Evolutionary conservation across 2,113 vertebrate species (phyloP), one percentile per base, ranked within the genome.

Genomic region (Cynocephalus volans): DNA sequence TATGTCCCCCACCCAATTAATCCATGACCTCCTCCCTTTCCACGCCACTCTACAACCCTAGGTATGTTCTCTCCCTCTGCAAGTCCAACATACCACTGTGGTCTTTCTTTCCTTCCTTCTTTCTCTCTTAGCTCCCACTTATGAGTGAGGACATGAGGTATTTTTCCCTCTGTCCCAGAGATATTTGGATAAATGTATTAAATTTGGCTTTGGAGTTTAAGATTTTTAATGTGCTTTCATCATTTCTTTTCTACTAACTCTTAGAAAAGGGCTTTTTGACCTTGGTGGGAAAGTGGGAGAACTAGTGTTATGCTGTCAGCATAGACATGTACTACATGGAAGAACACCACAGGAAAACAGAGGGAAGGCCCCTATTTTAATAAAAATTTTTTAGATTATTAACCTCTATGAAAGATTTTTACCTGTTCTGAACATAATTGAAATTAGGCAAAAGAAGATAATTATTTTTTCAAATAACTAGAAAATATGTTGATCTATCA

Each of bases 241-340:
- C 24, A 56, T 5, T 70, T 24, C 14, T 73, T 93, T 50, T 76
- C 50, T 41, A 85, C 13, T 50, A 75, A 70, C 33, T 72, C 50
- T 93, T 92, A 89, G 45, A 95, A 52, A 97, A 93, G 69, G 62
- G 13, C 79, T 85, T 93, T 75, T 72, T 70, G 17, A 33, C 33
- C 64, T 76, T 86, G 24, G 11, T 70, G 21, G 52, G 56, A 75
- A 80, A 84, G 67, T 54, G 17, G 15, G 24, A 15, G 17, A 52
- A 21, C 45, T 15, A 14, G 13, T 45, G 26, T 23, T 64, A 60
- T 21, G 12, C 19, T 67, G 28, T 45, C 26, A 58, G 13, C 19
- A 33, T 15, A 77, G 52, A 26, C 64, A 85, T 2, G 58, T 9
- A 58, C 36, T 28, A 41, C 45, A 11, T 13, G 50, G 41, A 28